phyloP scores from a whole-genome alignment of 2,888 invertebrate genomes.

The Bimastos eiseni region DNA sequence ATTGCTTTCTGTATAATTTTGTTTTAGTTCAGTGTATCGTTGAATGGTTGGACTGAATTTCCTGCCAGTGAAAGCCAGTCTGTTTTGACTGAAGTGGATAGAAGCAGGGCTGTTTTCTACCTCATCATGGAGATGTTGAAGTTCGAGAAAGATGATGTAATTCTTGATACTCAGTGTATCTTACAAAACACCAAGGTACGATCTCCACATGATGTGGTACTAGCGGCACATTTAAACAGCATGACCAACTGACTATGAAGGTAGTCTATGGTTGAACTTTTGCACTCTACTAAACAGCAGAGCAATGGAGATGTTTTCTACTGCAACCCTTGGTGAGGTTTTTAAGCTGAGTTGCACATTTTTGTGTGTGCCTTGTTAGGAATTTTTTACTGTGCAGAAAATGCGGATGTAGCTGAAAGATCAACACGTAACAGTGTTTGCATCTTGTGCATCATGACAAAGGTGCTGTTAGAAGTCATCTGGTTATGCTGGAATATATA shows the following conservation, averaged over 20 bases:
- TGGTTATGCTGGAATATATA: no score
- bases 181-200: neutral
- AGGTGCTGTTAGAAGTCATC: no score
- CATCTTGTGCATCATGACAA: no score
- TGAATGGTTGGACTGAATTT: slow-evolving; percentile 30
- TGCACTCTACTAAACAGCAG: no score
- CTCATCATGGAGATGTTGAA: neutral
- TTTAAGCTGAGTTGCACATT: no score
- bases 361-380: no score
- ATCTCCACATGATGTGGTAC: neutral
- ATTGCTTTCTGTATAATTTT: neutral
- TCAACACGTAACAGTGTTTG: no score
- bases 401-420: no score
- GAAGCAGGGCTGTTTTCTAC: neutral
- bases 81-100: neutral
- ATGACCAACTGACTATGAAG: neutral
- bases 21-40: slow-evolving; percentile 13
- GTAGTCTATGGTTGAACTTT: neutral
- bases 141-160: neutral
- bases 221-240: neutral
- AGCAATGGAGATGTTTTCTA: no score
- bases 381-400: no score
- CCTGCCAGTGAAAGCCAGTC: neutral
- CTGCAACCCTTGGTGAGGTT: no score
- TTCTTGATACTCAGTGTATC: neutral